Base-by-base conservation (phyloP, 2,888 invertebrate genomes). In the Amphipoea oculea region DNA sequence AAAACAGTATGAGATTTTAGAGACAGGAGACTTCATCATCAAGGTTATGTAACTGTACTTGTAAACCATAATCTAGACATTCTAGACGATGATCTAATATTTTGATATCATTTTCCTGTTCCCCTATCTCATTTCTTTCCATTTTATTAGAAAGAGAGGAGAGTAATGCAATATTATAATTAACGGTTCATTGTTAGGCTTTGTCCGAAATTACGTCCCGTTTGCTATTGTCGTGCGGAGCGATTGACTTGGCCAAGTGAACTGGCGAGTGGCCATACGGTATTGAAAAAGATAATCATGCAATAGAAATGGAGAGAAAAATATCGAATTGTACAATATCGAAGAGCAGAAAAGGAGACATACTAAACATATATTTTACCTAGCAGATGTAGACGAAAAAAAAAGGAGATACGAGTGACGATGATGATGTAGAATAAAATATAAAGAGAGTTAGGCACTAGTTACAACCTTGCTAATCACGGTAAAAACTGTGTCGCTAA, bases 41-140 rank as follows among this genome's bases (percentile, higher is more conserved):
- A 83, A 63, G 69, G 79, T 79, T 85, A 60, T 17, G 40, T 51
- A 73, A 69, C 76, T 67, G 78, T 72, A 67, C 42, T 70, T 72
- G 7, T 23, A 36, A 76, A 45, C 23, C 17, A 73, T 67, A 29
- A 63, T 68, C 67, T 81, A 23, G 48, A 57, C 51, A 42, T 62
- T 51, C 65, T 81, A n/a, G 42, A 67, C 36, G 29, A 57, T 51
- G 20, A 79, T 74, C 73, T 76, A 51, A 20, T 20, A 20, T 54
- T 20, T 20, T 57, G 73, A 70, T 71, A 69, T 17, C 36, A 81
- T 86, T 89, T 91, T 88, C 88, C 86, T 88, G 83, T 85, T 85
- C 66, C 29, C 57, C 69, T 78, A 65, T 83, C 67, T 80, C 81
- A 73, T 80, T 86, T 81, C 79, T 74, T 77, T 72, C 12, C 65